These are phyloP conservation scores for Sebastes diaconus DNA, from an alignment of 2,797 vertebrate genomes.

Conservation along the genomic window DNA sequence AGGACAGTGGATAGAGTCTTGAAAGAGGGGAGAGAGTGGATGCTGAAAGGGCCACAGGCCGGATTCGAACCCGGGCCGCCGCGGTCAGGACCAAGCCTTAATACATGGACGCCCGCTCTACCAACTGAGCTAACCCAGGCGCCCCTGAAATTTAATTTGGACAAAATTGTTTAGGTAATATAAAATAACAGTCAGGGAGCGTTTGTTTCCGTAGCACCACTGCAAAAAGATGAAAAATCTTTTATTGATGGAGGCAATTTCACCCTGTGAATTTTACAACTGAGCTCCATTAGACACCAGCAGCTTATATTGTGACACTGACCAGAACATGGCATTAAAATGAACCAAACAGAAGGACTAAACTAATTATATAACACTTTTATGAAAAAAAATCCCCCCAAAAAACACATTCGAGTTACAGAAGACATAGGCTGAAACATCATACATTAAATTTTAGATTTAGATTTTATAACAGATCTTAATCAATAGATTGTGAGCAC, in stretches of 20 bases:
- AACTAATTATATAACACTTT: neutral
- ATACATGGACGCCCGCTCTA: too few species aligned
- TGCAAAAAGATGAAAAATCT: constrained; percentile 13
- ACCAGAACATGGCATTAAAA: neutral
- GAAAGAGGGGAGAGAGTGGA: too few species aligned
- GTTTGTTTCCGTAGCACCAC: neutral
- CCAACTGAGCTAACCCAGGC: too few species aligned
- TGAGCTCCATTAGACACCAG: neutral
- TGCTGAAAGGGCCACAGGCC: too few species aligned
- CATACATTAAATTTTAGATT: constrained; percentile 22
- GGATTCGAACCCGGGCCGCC: too few species aligned
- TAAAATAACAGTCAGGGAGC: neutral
- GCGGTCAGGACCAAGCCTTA: too few species aligned
- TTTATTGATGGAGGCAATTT: constrained; percentile 12
- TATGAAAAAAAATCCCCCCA: neutral
- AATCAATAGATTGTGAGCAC: neutral
- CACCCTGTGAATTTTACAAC: constrained; percentile 15
- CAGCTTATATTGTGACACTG: neutral
- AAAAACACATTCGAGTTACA: constrained; percentile 9
- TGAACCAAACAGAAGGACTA: constrained; percentile 9
- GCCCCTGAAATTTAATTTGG: neutral
- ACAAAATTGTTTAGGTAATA: neutral
- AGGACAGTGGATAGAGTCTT: too few species aligned
- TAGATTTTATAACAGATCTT: constrained; percentile 46
- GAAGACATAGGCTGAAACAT: neutral